Conservation (phyloP, 2,113 vertebrate genomes). For the Megaceryle torquata region DNA sequence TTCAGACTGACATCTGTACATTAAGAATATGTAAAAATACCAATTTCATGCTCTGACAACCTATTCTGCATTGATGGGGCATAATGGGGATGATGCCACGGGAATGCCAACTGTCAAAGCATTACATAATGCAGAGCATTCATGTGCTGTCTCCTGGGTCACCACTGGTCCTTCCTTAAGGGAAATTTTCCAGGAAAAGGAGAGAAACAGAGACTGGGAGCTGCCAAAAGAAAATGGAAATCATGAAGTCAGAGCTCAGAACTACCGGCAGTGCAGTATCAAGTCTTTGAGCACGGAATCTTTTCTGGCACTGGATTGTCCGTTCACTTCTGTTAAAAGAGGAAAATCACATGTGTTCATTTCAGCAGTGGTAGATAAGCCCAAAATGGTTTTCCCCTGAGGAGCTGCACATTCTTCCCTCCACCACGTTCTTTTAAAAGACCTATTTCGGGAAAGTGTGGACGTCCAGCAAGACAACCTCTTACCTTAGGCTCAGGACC, state of each 20-base stretch:
- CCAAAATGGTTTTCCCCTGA: neutral
- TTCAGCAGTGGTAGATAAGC: neutral
- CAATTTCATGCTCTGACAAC: constrained; percentile 82
- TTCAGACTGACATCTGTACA: constrained; percentile 78
- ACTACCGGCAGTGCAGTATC: neutral
- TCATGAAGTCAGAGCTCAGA: neutral
- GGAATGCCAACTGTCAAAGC: constrained; percentile 77
- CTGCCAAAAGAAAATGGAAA: constrained; percentile 28
- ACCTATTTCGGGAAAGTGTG: neutral
- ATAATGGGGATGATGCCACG: constrained; percentile 62
- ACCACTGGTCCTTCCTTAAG: constrained; percentile 43
- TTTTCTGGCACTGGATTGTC: neutral
- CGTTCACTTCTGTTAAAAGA: neutral
- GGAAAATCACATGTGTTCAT: neutral
- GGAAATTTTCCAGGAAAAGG: constrained; percentile 46
- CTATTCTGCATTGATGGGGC: constrained; percentile 74
- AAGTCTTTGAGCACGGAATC: neutral
- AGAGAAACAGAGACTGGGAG: neutral
- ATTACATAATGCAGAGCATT: constrained; percentile 68
- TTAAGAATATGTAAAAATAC: constrained; percentile 80
- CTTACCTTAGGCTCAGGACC: neutral
- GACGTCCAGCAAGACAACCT: neutral
- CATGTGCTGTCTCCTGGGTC: constrained; percentile 46
- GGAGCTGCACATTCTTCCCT: neutral
- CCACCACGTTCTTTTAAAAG: neutral